Base-by-base conservation (phyloP, 2,797 vertebrate genomes). In the Natrix natrix region DNA sequence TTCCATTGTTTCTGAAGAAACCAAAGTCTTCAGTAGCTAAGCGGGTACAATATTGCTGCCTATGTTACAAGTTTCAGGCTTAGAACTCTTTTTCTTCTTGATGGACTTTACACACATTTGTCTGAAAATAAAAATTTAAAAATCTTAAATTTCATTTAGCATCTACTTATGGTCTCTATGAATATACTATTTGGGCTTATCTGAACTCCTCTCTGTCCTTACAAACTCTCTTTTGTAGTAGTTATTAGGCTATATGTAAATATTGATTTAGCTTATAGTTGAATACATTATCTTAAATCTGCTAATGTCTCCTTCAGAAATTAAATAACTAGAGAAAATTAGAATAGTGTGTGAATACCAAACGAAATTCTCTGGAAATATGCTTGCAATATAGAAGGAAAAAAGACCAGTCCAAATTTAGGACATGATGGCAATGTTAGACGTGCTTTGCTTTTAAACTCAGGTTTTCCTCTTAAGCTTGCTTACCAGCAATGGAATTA, bases 251-350 rank as follows among this genome's bases (percentile, higher is more conserved):
- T 92, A 78, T 78, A 93, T 0, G 89, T 69, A 96, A 96, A 59
- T 55, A 90, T 20, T 95, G 90, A 90, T 91, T 93, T 94, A 95
- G 86, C 57, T 94, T 90, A 93, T 54, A 95, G 74, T 94, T 90
- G 94, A 96, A 97, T 96, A 95, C 96, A 96, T 96, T 94, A 90
- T 96, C 4, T 56, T 8, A 10, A 94, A 90, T 92, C 93, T 95
- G 92, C 87, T 96, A 96, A 97, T 96, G 97, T 96, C 95, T 95
- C 95, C 95, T 93, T 92, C 94, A 93, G 95, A 96, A 96, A 95
- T 96, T 94, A 93, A 92, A 93, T 92, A 96, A 94, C 94, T 92
- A 95, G 94, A 87, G 89, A 94, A 93, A 92, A 95, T 93, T 20
- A 78, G 61, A 54, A 56, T 28, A 52, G 93, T 26, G 95, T 94